Base-by-base conservation (phyloP, 2,888 invertebrate species). In the Tipula unca region DNA sequence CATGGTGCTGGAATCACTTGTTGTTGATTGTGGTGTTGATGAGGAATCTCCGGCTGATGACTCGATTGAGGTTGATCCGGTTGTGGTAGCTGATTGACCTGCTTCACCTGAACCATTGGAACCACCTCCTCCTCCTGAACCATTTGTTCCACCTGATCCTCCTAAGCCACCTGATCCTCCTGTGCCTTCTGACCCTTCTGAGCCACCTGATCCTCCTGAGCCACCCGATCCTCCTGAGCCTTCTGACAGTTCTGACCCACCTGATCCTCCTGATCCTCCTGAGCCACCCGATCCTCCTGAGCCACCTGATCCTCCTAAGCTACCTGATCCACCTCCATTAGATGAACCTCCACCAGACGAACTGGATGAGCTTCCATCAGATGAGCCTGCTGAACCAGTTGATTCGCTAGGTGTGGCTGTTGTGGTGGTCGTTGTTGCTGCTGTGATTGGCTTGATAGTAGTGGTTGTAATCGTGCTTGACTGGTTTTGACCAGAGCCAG, bases 51-150 rank as follows among this genome's bases (percentile, higher is more conserved):
- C 86, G 85, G 86, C 35, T 54, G 87, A 85, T 4, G 86, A 39
- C 86, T 32, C 85, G 86, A 0, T 86, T 86, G 29, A 86, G n/a
- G 32, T 32, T 32, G 32, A 86, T 25, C 54, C 42, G 85, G 85
- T n/a, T 86, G 83, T 39, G 69, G 86, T 85, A 1, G 86, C 86
- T 42, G 87, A 86, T 0, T 35, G 87, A 29, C 87, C 88, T 14
- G 85, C 86, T 85, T 54, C 87, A 13, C 89, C 89, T 13, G 87
- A 86, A 0, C 25, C 83, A 6, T 85, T 87, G 6, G 84, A 20
- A 87, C 82, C 25, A 25, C 69, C 25, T 0, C 25, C 10, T 1
- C 69, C 35, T 69, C 88, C 87, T 36, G 87, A 29, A 8, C 85
- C 20, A 1, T 86, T 86, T 20, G 69, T 10, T 1, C 69, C 69